Evolutionary conservation across 2,797 vertebrate genomes (phyloP), one percentile per base, ranked within the genome.

Genomic region (Dicrostonyx torquatus): DNA sequence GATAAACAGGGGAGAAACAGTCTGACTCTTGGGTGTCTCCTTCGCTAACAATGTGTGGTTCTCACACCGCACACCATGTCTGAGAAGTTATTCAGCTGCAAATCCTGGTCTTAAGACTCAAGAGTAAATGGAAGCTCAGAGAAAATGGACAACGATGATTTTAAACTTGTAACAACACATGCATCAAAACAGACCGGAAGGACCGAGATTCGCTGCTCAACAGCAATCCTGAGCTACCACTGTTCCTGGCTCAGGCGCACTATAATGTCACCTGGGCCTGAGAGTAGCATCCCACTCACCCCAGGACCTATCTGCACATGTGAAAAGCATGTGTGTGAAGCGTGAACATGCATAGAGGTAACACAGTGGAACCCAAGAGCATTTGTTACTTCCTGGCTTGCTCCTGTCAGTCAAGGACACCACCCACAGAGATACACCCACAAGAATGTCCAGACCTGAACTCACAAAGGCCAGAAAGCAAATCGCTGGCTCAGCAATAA

Each of bases 221-320:
- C 22, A 24, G 66, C 8, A 12, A 58, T 8, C 55, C 55, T 58
- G 55, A 22, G 55, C 55, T 58, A 8, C 55, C 20, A 22, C 2
- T 22, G 55, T 58, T 22, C 55, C 50, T 2, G 7, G 55, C 20
- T 58, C 55, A 58, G 20, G 22, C 6, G 2, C 55, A 58, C 55
- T 58, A 48, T 48, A 22, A 66, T 50, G 62, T 26, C 24, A 15
- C 50, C 3, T 8, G 29, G 11, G 58, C 50, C 31, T 14, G 10
- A 15, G 2, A 15, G 24, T 4, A 5, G 37, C 13, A 0, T 40
- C 1, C 50, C 13, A 2, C 0, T 15, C 9, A 43, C 2, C 11
- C 68, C 34, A 43, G 24, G 18, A 50, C 10, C 5, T 2, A 45
- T 13, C 5, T 2, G 37, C 8, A 14, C 4, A 3, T 1, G 20